These are phyloP conservation scores for Acanthiza pusilla DNA, from an alignment of 2,797 vertebrate genomes.

Conservation along the genomic window DNA sequence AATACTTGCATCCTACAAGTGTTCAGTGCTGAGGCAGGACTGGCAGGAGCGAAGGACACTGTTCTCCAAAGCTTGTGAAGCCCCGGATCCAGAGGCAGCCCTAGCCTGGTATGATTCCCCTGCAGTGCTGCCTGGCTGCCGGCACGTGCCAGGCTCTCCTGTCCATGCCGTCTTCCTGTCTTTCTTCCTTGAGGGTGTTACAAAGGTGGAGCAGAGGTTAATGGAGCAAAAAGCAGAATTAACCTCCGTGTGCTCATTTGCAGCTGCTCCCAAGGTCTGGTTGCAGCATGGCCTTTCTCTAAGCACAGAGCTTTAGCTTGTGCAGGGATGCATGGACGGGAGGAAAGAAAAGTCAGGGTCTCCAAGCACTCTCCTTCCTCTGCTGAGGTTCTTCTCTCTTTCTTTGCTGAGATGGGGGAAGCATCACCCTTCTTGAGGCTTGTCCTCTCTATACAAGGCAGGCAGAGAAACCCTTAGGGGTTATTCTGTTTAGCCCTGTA, in stretches of 20 bases:
- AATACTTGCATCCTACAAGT: background rate
- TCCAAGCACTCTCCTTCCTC: background rate
- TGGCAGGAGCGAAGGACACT: background rate
- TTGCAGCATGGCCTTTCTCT: background rate
- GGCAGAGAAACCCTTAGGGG: background rate
- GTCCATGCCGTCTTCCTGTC: rapidly evolving
- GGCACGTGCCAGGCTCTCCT: background rate
- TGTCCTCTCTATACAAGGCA: background rate
- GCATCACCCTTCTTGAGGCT: background rate
- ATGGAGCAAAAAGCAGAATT: slow-evolving; percentile 30
- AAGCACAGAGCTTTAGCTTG: rapidly evolving
- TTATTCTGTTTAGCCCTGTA: background rate
- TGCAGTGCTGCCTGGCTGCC: background rate
- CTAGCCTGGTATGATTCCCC: rapidly evolving
- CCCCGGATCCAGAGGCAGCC: background rate
- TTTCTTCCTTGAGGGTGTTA: background rate
- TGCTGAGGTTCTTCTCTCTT: background rate
- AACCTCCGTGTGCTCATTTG: background rate
- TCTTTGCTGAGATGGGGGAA: background rate
- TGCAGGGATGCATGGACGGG: background rate
- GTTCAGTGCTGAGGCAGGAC: background rate
- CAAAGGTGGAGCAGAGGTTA: slow-evolving; percentile 22
- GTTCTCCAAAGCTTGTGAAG: background rate
- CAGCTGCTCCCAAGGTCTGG: background rate
- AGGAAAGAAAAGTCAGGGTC: background rate